These are phyloP conservation scores for Hirundichthys speculiger DNA, from an alignment of 2,113 vertebrate genomes.

Conservation along the genomic window DNA sequence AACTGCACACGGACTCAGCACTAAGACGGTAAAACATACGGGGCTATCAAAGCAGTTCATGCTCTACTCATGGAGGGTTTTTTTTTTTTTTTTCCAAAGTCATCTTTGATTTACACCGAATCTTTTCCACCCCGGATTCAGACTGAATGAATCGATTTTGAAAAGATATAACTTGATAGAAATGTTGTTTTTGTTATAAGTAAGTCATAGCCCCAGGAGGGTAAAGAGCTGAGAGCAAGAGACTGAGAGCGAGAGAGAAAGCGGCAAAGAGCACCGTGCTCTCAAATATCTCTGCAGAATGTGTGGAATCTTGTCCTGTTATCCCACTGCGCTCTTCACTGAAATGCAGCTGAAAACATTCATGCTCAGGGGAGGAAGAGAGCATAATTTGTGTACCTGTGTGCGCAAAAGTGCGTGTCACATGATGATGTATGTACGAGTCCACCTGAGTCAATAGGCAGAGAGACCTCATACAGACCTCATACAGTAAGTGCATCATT, in stretches of 20 bases:
- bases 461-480: slow-evolving; percentile 20
- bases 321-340: slow-evolving; percentile 50
- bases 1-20: background rate
- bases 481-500: slow-evolving; percentile 8
- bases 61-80: background rate
- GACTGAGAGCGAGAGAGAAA: background rate
- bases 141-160: slow-evolving; percentile 40
- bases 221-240: slow-evolving; percentile 7
- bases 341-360: slow-evolving; percentile 45
- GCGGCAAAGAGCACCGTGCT: slow-evolving; percentile 21
- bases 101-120: slow-evolving; percentile 35
- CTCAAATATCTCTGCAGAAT: slow-evolving; percentile 65
- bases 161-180: slow-evolving; percentile 38
- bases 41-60: slow-evolving; percentile 13
- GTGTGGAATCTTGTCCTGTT: slow-evolving; percentile 63
- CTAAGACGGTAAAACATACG: no score
- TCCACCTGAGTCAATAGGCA: background rate
- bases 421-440: background rate
- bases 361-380: background rate
- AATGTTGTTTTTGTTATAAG: slow-evolving; percentile 13
- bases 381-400: no score
- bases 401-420: background rate
- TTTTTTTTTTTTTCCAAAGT: slow-evolving; percentile 28
- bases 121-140: slow-evolving; percentile 11
- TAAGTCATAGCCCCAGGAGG: slow-evolving; percentile 16